Base-by-base conservation (phyloP, 2,888 invertebrate species). In the Drosophila niveifrons region DNA sequence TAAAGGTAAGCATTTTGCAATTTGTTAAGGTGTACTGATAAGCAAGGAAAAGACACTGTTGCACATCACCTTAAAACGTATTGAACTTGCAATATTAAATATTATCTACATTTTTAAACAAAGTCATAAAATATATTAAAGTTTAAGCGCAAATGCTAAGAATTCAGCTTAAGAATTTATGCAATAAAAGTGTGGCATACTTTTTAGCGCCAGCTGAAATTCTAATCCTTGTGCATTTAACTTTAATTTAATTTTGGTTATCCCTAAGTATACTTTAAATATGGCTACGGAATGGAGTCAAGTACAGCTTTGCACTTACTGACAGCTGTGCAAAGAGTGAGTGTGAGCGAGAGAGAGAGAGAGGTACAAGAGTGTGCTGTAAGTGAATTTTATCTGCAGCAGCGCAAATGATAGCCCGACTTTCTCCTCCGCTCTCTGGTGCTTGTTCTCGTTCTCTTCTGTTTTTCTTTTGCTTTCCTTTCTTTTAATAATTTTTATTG, bases 401-500 rank as follows among this genome's bases (percentile, higher is more conserved):
- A 57, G 46, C 17, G 48, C 57, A 58, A 58, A 57, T 47, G 48
- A 58, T 55, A 55, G 28, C 57, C 23, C 23, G 23, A 23, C 23
- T 23, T 23, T 23, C 23, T 23, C 23, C 23, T 23, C 23, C 0
- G 6, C 23, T 23, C 23, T 23, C 23, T 23, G 4, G 23, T 23
- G 3, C 23, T 23, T 39, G 39, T 44, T 18, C 39, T 39, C 39
- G 4, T 18, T 46, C 9, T 48, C 29, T 43, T 53, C 41, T 53
- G n/a, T 52, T 52, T 56, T 56, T 44, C 17, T 46, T 56, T 34
- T 47, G 46, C 28, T 31, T 23, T 34, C 18, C 52, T 50, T 58
- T 50, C 28, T 47, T 66, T 58, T 57, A 44, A 75, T 79, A 75
- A 79, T 80, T 75, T 65, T 55, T 64, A 64, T 46, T 68, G 75